A percentile compares a stretch with the other conserved stretches of the same genome.
phyloP scores from a whole-genome alignment of 2,113 vertebrate species.

The Polypterus senegalus region DNA sequence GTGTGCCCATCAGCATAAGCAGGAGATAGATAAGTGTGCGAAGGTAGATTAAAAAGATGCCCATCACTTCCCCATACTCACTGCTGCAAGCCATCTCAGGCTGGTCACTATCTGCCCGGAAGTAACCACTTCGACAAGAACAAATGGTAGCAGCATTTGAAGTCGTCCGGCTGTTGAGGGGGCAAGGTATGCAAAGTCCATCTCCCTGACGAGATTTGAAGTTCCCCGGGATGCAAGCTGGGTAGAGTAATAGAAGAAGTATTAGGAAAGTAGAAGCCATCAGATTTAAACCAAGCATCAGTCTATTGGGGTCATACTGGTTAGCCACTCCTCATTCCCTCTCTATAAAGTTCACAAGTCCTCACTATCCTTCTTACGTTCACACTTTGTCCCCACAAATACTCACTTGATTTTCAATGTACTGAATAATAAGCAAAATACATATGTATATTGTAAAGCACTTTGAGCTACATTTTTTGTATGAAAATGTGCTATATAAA shows the following conservation, averaged over 20 bases:
- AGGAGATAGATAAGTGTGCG: slow-evolving; percentile 7
- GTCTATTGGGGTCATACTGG: too few species aligned
- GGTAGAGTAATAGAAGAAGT: background rate
- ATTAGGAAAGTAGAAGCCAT: slow-evolving; percentile 16
- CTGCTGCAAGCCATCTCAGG: slow-evolving; percentile 83
- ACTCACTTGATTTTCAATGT: too few species aligned
- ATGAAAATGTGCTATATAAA: too few species aligned
- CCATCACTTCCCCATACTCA: slow-evolving; percentile 40
- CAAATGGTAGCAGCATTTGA: slow-evolving; percentile 71
- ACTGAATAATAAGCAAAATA: too few species aligned
- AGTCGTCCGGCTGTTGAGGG: slow-evolving; percentile 74
- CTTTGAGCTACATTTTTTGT: too few species aligned
- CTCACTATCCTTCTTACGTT: too few species aligned
- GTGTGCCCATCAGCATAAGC: slow-evolving; percentile 2
- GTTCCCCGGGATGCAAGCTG: slow-evolving; percentile 75
- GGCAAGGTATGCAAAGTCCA: slow-evolving; percentile 70
- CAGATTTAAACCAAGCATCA: slow-evolving; percentile 9
- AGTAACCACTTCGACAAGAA: slow-evolving; percentile 74
- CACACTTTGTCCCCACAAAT: too few species aligned
- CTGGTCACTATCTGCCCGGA: slow-evolving; percentile 71
- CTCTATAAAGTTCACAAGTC: too few species aligned
- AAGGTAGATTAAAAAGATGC: background rate
- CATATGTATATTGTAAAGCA: too few species aligned
- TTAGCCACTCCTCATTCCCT: too few species aligned
- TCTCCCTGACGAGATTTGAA: slow-evolving; percentile 94